Conservation (phyloP, 2,797 vertebrate species). For the Botia kubotai region DNA sequence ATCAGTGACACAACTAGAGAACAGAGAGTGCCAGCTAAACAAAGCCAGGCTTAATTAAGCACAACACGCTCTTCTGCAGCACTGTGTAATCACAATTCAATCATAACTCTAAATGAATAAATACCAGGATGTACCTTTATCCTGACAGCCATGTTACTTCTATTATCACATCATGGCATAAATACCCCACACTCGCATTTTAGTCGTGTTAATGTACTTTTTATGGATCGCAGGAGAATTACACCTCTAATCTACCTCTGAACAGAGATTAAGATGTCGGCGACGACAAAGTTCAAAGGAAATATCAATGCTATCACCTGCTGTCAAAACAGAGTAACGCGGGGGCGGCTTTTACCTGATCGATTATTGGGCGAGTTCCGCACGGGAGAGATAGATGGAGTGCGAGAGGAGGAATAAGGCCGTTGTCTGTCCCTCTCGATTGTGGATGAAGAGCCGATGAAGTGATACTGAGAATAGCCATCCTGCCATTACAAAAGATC, state of each 20-base stretch:
- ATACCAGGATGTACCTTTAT: constrained; percentile 19
- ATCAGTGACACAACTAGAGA: constrained; percentile 13
- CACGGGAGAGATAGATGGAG: constrained; percentile 97
- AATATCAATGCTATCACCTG: constrained; percentile 23
- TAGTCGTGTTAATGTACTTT: constrained; percentile 2
- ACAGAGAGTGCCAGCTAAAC: constrained; percentile 28
- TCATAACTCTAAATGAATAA: constrained; percentile 6
- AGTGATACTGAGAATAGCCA: constrained; percentile 98
- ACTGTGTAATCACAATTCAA: constrained; percentile 18
- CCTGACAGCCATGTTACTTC: constrained; percentile 1
- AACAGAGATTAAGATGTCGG: constrained; percentile 4
- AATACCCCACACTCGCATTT: not conserved
- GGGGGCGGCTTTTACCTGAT: constrained; percentile 86
- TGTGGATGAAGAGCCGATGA: constrained; percentile 96
- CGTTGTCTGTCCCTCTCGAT: constrained; percentile 97
- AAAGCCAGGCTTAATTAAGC: constrained; percentile 14
- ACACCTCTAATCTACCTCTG: constrained; percentile 13
- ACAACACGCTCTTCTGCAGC: constrained; percentile 26
- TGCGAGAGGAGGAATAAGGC: constrained; percentile 97
- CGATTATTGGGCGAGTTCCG: constrained; percentile 97
- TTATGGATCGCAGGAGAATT: not conserved
- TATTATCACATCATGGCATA: not conserved
- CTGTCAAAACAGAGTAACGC: constrained; percentile 16
- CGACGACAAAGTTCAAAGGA: constrained; percentile 7
- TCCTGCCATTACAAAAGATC: constrained; percentile 80